phyloP scores from a whole-genome alignment of 2,113 vertebrate genomes.

The Bujurquina vittata region DNA sequence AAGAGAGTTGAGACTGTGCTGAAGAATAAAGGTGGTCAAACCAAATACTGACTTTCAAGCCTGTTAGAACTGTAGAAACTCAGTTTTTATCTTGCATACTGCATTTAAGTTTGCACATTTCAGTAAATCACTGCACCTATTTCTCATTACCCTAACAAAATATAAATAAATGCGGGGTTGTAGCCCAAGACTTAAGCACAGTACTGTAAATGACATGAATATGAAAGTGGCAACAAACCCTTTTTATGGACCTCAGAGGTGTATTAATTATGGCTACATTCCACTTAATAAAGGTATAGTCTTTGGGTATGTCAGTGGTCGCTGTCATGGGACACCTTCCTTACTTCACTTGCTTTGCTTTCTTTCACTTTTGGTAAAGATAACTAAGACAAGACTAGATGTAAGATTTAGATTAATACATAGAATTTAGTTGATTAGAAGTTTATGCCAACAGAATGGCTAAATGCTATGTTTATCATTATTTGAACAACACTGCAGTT shows the following conservation, averaged over 20 bases:
- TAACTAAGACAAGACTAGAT: not conserved
- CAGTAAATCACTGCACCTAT: not conserved
- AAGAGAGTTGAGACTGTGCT: not conserved
- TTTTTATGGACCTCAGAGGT: not conserved
- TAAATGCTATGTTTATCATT: not conserved
- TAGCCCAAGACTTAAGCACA: not conserved
- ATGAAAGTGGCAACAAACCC: not conserved
- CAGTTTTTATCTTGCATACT: not conserved
- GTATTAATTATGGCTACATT: not conserved
- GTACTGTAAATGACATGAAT: not conserved
- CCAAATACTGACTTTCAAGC: not conserved
- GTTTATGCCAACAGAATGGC: not conserved
- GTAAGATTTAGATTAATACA: not conserved
- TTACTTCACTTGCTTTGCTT: too few species aligned
- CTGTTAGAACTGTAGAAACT: not conserved
- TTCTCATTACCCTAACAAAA: not conserved
- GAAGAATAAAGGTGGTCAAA: not conserved
- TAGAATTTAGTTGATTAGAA: not conserved
- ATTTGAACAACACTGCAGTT: not conserved
- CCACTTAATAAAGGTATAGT: not conserved
- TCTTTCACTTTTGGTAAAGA: not conserved
- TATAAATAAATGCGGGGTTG: not conserved
- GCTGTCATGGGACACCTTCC: not conserved
- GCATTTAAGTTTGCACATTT: not conserved
- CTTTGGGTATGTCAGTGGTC: too few species aligned